Base-by-base conservation (phyloP, 2,888 invertebrate species). In the Agrotis exclamationis region DNA sequence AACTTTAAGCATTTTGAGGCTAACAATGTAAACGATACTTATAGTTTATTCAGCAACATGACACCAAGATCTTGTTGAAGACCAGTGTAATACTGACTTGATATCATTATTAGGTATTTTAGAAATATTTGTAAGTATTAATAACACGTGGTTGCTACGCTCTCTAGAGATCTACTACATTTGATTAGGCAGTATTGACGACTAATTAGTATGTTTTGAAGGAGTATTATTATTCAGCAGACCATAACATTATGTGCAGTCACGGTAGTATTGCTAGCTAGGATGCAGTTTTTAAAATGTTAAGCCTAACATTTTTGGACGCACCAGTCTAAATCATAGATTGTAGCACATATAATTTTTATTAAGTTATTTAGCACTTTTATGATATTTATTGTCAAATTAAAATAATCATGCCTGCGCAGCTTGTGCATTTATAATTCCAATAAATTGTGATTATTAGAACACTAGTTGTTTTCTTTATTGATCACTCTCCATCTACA, bases 391-490 rank as follows among this genome's bases (percentile, higher is more conserved):
- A 95, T 95, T 94, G 89, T 93, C 87, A 89, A 91, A 90, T 88
- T 88, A 90, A 86, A 92, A 92, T 93, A 92, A 93, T 92, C 89
- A 93, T 94, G 94, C 93, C 90, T 92, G 87, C 88, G 92, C 93
- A 92, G 95, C 95, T 95, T 95, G 87, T 93, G 95, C 94, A 92
- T 95, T 94, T 95, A 93, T 94, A 92, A 95, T 95, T 95, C 94
- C 93, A 96, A 89, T 95, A 96, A 95, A 96, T 90, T 94, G 92
- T 95, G 93, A 96, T 95, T 95, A 95, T 90, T 94, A 95, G 91
- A 92, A 90, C 83, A 82, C 68, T 51, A 45, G 56, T 75, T 78
- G 83, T 87, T 85, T 82, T 68, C 6, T 91, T 90, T 88, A 84
- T 80, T 83, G 71, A 47, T 73, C 47, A 66, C 60, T 65, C 58